phyloP scores from a whole-genome alignment of 2,888 invertebrate species.

The Automeris io region DNA sequence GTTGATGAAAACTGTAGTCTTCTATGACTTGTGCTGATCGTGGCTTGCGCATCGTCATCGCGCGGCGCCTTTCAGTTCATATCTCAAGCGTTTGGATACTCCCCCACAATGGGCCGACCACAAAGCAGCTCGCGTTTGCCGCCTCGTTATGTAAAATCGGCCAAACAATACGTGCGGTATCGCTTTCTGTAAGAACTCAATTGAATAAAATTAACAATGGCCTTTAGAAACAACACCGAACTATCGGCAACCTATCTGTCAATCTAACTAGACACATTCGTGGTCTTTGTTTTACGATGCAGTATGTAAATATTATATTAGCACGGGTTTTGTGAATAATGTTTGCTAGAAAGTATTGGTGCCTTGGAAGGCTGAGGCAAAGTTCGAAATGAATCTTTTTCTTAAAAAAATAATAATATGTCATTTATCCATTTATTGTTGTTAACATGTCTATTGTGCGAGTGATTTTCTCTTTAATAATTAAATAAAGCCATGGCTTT shows the following conservation, averaged over 20 bases:
- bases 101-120: slow-evolving; percentile 57
- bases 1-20: too few species aligned
- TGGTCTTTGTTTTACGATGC: slow-evolving; percentile 15
- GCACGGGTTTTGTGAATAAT: background rate
- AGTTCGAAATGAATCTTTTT: too few species aligned
- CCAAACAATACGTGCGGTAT: slow-evolving; percentile 67
- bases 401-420: too few species aligned
- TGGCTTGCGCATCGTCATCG: slow-evolving; percentile 64
- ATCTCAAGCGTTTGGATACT: slow-evolving; percentile 63
- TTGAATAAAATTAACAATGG: slow-evolving; percentile 69
- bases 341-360: too few species aligned
- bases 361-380: too few species aligned
- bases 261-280: slow-evolving; percentile 21
- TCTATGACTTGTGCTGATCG: slow-evolving; percentile 22
- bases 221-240: slow-evolving; percentile 37
- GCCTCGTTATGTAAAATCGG: slow-evolving; percentile 71
- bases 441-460: too few species aligned
- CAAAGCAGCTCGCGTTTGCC: slow-evolving; percentile 60
- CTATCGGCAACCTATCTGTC: slow-evolving; percentile 20
- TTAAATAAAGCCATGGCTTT: too few species aligned
- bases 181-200: slow-evolving; percentile 69
- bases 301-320: background rate
- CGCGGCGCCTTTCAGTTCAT: slow-evolving; percentile 72
- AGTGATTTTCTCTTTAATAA: too few species aligned
- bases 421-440: too few species aligned